These are phyloP conservation scores for Sitophilus oryzae DNA, from an alignment of 1,140 invertebrate species.

Conservation along the genomic window DNA sequence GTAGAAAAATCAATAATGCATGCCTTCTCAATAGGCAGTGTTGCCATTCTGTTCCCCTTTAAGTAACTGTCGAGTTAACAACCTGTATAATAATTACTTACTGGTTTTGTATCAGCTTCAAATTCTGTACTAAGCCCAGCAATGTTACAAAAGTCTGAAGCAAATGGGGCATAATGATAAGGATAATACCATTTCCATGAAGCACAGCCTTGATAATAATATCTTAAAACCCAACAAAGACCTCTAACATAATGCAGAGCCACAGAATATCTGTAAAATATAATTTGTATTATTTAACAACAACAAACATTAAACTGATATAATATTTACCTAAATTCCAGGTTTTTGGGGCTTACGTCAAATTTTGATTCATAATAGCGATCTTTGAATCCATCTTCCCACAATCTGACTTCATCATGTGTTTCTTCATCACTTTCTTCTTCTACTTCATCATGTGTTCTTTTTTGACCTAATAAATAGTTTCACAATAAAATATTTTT, in stretches of 20 bases:
- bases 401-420: slow-evolving; percentile 90
- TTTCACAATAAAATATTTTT: no score
- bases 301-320: slow-evolving; percentile 1
- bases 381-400: slow-evolving; percentile 98
- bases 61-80: no score
- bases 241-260: slow-evolving; percentile 92
- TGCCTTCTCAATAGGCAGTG: no score
- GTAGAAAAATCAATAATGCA: no score
- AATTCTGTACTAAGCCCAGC: slow-evolving; percentile 79
- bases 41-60: no score
- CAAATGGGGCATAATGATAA: slow-evolving; percentile 99
- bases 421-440: slow-evolving; percentile 71
- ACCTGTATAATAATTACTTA: slow-evolving; percentile 54
- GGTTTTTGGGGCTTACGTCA: slow-evolving; percentile 72
- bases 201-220: slow-evolving; percentile 99
- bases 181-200: slow-evolving; percentile 99
- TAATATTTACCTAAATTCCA: slow-evolving; percentile 66
- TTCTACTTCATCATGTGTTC: slow-evolving; percentile 50
- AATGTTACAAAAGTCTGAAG: slow-evolving; percentile 96
- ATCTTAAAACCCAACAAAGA: slow-evolving; percentile 95
- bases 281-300: neutral
- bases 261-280: slow-evolving; percentile 65
- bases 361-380: slow-evolving; percentile 98
- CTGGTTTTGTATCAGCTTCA: slow-evolving; percentile 80
- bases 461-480: no score